Conservation (phyloP, 2,113 vertebrate species). For the Triplophysa rosa region DNA sequence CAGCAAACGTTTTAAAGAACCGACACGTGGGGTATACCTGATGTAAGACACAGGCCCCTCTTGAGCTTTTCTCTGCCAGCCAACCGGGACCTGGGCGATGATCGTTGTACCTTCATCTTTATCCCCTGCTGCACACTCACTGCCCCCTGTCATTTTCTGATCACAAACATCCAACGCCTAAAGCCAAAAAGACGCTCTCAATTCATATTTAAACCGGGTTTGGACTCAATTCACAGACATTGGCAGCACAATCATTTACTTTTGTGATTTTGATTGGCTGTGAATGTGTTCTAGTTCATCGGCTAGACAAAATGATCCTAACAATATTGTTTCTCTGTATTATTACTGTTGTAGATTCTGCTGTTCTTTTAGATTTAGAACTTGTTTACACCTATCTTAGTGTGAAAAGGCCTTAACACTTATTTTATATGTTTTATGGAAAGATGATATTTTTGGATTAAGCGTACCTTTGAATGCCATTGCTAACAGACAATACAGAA, state of each 20-base stretch:
- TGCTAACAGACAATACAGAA: not conserved
- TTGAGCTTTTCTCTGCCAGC: slow-evolving; percentile 87
- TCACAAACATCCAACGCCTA: slow-evolving; percentile 81
- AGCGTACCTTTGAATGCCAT: not conserved
- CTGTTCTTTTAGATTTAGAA: no score
- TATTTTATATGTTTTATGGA: no score
- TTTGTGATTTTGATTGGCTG: no score
- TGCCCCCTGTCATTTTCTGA: slow-evolving; percentile 91
- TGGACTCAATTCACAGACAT: no score
- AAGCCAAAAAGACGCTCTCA: slow-evolving; percentile 4
- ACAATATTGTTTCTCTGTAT: no score
- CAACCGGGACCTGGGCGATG: slow-evolving; percentile 81
- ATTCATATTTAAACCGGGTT: not conserved
- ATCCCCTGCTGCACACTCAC: slow-evolving; percentile 85
- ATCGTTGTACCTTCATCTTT: slow-evolving; percentile 77
- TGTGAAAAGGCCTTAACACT: no score
- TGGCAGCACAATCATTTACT: no score
- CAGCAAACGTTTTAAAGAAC: not conserved
- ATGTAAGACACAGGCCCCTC: slow-evolving; percentile 80
- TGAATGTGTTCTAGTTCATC: no score
- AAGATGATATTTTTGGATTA: not conserved
- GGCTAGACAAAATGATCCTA: no score
- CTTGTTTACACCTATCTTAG: no score
- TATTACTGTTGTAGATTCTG: no score
- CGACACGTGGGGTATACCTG: slow-evolving; percentile 71